Conservation (phyloP, 1,140 invertebrate genomes). For the Glomeris maerens region DNA sequence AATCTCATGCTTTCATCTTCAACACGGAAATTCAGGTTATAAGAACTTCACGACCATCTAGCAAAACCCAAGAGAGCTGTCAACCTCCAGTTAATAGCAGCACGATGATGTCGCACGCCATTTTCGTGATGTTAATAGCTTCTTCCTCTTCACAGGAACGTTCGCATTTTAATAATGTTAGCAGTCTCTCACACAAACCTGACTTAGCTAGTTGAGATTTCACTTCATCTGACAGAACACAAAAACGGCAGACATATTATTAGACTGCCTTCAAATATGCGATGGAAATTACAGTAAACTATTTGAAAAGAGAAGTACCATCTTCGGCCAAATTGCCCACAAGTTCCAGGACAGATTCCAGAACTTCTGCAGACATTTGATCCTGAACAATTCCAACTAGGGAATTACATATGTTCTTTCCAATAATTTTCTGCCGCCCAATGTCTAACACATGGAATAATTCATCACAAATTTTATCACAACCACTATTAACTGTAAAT, state of each 20-base stretch:
- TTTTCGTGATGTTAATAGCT: conserved; percentile 54
- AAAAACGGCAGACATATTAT: neutral
- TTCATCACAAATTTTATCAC: neutral
- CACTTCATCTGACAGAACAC: conserved; percentile 47
- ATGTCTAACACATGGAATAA: conserved; percentile 20
- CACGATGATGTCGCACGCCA: conserved; percentile 69
- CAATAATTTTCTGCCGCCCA: conserved; percentile 21
- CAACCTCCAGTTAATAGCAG: conserved; percentile 66
- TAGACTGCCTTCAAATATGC: neutral
- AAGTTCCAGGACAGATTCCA: conserved; percentile 30
- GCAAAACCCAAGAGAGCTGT: neutral
- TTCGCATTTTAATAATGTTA: conserved; percentile 40
- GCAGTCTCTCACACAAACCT: conserved; percentile 55
- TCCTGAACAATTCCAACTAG: conserved; percentile 20
- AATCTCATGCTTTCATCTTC: conserved; percentile 73
- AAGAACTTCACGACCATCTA: neutral
- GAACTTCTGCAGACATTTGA: conserved; percentile 22
- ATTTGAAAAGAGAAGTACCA: conserved; percentile 21
- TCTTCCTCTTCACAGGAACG: conserved; percentile 45
- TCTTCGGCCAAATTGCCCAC: conserved; percentile 29
- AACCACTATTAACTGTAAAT: neutral
- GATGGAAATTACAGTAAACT: conserved; percentile 19
- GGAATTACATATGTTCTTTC: conserved; percentile 18
- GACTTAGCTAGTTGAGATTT: conserved; percentile 57
- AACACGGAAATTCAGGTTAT: conserved; percentile 14